Percentiles rank a stretch among this genome's conserved stretches.
These are phyloP conservation scores for Lasioglossum albipes DNA, from an alignment of 1,140 invertebrate species.

Conservation along the genomic window DNA sequence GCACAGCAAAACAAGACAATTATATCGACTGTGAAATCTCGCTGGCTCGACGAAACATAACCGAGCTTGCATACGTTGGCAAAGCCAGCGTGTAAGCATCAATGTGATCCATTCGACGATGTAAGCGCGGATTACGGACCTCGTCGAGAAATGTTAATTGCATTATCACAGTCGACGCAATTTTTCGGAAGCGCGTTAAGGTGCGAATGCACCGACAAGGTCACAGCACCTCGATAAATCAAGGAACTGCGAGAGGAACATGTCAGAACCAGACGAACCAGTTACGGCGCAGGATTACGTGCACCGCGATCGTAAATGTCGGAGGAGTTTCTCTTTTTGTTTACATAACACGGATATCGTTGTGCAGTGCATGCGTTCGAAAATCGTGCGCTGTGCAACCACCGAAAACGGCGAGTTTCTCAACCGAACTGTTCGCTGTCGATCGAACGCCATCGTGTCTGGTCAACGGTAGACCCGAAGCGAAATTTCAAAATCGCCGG, in stretches of 20 bases:
- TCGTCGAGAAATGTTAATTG: no score
- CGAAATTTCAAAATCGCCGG: background rate
- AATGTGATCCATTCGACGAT: background rate
- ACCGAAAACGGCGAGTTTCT: background rate
- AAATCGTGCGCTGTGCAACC: background rate
- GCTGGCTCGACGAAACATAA: constrained; percentile 5
- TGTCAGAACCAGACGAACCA: background rate
- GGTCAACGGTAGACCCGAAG: background rate
- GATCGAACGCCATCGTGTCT: no score
- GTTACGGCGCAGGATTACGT: background rate
- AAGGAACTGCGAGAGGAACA: background rate
- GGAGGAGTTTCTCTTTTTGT: constrained; percentile 33
- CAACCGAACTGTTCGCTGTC: background rate
- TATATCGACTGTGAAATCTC: background rate
- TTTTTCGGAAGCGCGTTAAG: no score
- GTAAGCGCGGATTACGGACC: background rate
- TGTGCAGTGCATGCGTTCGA: background rate
- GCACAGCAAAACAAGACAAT: constrained; percentile 1
- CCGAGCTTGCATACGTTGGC: background rate
- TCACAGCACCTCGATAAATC: background rate
- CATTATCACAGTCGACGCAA: no score
- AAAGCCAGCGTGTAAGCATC: background rate
- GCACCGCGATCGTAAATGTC: background rate
- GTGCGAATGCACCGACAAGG: no score
- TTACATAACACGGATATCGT: constrained; percentile 26